Evolutionary conservation across 2,113 vertebrate genomes (phyloP).

Genomic region (Labeo catla): DNA sequence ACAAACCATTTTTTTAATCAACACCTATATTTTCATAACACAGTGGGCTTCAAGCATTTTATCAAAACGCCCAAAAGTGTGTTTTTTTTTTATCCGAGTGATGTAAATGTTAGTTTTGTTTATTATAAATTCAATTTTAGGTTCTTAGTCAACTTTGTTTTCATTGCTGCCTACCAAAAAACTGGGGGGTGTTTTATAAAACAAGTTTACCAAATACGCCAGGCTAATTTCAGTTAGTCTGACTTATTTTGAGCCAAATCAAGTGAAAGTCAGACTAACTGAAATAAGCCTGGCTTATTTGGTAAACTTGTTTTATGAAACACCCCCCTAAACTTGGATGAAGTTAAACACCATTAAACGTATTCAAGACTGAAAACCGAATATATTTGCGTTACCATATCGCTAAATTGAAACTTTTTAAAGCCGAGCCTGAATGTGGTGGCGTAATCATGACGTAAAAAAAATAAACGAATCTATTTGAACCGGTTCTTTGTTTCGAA

Average conservation of each 20-base stretch:
- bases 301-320: no score
- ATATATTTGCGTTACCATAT: background rate
- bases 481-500: background rate
- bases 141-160: background rate
- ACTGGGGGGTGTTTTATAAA: no score
- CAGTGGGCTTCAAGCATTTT: background rate
- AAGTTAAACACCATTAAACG: background rate
- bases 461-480: background rate
- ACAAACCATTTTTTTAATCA: background rate
- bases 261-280: no score
- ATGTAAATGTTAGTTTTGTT: background rate
- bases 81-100: background rate
- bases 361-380: background rate
- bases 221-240: no score
- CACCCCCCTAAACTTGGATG: no score
- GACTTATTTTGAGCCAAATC: no score
- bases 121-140: background rate
- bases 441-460: background rate
- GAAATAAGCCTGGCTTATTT: no score
- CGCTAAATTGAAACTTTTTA: background rate
- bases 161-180: background rate
- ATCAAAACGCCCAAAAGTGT: background rate
- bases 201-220: no score
- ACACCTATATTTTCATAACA: background rate
- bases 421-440: background rate